Percentiles rank a stretch among this genome's conserved stretches.
These are phyloP conservation scores for Oncorhynchus clarkii DNA, from an alignment of 2,113 vertebrate genomes.

Conservation along the genomic window DNA sequence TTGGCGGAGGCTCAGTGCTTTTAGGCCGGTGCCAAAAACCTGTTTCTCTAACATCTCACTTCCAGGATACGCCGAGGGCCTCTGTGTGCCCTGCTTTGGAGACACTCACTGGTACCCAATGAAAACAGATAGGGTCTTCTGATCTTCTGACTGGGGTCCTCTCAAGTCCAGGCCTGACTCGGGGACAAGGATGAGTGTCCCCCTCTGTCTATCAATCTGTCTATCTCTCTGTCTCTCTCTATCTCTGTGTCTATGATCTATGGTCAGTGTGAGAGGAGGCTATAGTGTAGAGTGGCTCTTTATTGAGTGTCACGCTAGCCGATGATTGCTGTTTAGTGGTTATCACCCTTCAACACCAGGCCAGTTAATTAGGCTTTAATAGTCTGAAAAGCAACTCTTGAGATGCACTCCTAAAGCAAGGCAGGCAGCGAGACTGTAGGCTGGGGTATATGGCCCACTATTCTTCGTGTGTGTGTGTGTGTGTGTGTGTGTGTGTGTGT, in stretches of 20 bases:
- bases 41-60: slow-evolving; percentile 63
- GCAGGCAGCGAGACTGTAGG: slow-evolving; percentile 37
- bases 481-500: neutral
- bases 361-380: slow-evolving; percentile 74
- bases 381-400: slow-evolving; percentile 66
- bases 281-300: slow-evolving; percentile 47
- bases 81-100: slow-evolving; percentile 53
- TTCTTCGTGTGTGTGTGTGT: neutral
- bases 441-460: too few relatives aligned
- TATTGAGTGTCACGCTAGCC: slow-evolving; percentile 63
- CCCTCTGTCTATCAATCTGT: neutral
- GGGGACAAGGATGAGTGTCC: slow-evolving; percentile 56
- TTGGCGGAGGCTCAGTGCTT: slow-evolving; percentile 40
- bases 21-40: slow-evolving; percentile 44
- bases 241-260: neutral
- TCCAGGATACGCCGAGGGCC: slow-evolving; percentile 45
- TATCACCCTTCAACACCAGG: slow-evolving; percentile 67
- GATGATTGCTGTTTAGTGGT: slow-evolving; percentile 62
- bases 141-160: slow-evolving; percentile 49
- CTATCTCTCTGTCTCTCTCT: slow-evolving; percentile 8
- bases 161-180: slow-evolving; percentile 58
- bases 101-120: slow-evolving; percentile 46
- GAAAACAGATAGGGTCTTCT: slow-evolving; percentile 59
- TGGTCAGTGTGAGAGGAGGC: neutral
- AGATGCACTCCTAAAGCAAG: slow-evolving; percentile 50